Conservation (phyloP, 2,113 vertebrate species). For the Podiceps cristatus region DNA sequence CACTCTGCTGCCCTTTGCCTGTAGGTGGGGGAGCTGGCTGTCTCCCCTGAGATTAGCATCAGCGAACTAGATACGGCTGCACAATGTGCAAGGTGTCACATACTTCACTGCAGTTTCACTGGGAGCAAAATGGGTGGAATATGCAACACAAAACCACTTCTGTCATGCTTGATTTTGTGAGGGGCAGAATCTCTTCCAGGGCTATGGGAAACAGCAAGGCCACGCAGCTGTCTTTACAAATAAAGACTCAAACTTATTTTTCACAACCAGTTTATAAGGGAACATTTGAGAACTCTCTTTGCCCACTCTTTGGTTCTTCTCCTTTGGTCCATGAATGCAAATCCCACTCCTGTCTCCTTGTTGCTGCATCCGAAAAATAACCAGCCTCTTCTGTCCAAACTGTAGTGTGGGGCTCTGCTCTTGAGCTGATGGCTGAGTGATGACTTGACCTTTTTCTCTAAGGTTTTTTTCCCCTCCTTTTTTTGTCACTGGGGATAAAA, state of each 20-base stretch:
- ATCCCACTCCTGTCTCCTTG: background rate
- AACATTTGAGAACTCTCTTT: background rate
- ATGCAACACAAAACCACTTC: background rate
- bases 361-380: background rate
- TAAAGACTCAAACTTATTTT: background rate
- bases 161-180: background rate
- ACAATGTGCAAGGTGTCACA: background rate
- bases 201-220: background rate
- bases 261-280: background rate
- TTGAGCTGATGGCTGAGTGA: background rate
- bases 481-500: background rate
- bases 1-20: background rate
- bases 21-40: background rate
- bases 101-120: background rate
- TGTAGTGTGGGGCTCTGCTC: background rate
- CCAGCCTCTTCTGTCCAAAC: background rate
- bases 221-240: background rate
- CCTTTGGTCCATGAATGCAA: background rate
- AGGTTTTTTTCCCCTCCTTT: background rate
- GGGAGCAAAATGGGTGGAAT: background rate
- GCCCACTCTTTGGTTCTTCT: background rate
- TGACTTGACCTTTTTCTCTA: background rate
- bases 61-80: background rate
- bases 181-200: background rate
- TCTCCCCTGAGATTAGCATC: background rate